phyloP scores from a whole-genome alignment of 1,140 invertebrate species.

The Drosophila pseudoananassae region DNA sequence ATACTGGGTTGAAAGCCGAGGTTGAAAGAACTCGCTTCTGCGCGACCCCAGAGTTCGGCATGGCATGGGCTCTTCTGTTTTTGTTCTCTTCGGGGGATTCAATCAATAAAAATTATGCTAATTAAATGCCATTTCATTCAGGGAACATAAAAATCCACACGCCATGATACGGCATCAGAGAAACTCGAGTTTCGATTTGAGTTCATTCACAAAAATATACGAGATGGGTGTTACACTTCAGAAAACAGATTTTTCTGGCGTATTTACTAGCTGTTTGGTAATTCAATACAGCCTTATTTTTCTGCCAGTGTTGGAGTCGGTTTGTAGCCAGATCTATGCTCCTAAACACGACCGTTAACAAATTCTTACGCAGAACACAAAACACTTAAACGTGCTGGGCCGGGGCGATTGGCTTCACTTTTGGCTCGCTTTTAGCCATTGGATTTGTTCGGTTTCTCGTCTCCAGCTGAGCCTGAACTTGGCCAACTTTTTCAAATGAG shows the following conservation, averaged over 20 bases:
- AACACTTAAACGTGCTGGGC: constrained; percentile 28
- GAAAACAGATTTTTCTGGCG: background rate
- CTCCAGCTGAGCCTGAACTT: constrained; percentile 78
- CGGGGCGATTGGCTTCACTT: constrained; percentile 6
- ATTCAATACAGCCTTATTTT: background rate
- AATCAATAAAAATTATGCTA: constrained; percentile 82
- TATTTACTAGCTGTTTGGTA: background rate
- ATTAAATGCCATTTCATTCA: constrained; percentile 82
- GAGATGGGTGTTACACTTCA: background rate
- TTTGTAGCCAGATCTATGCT: constrained; percentile 22
- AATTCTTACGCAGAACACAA: constrained; percentile 72
- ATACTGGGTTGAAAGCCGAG: constrained; percentile 27
- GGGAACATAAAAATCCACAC: constrained; percentile 81
- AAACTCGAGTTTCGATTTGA: constrained; percentile 60
- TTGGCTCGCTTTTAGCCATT: constrained; percentile 12
- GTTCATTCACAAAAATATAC: constrained; percentile 81
- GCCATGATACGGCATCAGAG: constrained; percentile 64
- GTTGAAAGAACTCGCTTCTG: constrained; percentile 75
- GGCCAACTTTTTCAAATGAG: constrained; percentile 66
- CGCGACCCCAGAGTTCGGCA: constrained; percentile 38
- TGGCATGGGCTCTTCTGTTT: constrained; percentile 13
- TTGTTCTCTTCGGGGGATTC: constrained; percentile 47
- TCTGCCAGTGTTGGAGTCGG: constrained; percentile 15
- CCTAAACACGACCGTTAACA: constrained; percentile 75
- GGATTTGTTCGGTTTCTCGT: constrained; percentile 15